Evolutionary conservation across 1,140 invertebrate species (phyloP).

Genomic region (Papilio polytes): DNA sequence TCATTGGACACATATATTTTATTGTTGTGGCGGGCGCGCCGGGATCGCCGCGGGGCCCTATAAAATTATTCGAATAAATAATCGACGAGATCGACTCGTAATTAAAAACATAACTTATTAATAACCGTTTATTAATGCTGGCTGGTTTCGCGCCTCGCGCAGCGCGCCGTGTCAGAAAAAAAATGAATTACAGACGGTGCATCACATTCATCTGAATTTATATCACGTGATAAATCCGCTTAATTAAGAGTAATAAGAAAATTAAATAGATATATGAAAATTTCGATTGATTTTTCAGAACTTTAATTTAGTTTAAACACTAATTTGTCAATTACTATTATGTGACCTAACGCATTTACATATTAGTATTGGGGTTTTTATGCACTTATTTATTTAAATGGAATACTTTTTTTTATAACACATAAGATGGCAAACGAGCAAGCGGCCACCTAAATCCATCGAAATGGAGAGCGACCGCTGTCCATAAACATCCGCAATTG

Average conservation of each 20-base stretch:
- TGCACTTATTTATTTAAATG: no score
- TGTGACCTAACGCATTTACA: no score
- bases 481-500: no score
- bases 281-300: background rate
- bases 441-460: no score
- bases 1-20: constrained; percentile 76
- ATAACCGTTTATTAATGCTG: constrained; percentile 78
- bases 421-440: no score
- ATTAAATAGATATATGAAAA: background rate
- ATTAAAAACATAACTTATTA: constrained; percentile 83
- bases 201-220: constrained; percentile 44
- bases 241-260: background rate
- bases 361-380: no score
- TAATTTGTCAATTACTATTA: no score
- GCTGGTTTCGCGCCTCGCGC: constrained; percentile 72
- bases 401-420: no score
- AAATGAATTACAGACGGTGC: constrained; percentile 40
- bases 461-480: no score
- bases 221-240: background rate
- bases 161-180: constrained; percentile 31
- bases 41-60: constrained; percentile 74
- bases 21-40: constrained; percentile 66
- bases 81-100: constrained; percentile 68
- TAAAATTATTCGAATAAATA: constrained; percentile 82
- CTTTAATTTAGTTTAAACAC: background rate